Evolutionary conservation across 2,113 vertebrate genomes (phyloP).

Genomic region (Anser brachyrhynchus): DNA sequence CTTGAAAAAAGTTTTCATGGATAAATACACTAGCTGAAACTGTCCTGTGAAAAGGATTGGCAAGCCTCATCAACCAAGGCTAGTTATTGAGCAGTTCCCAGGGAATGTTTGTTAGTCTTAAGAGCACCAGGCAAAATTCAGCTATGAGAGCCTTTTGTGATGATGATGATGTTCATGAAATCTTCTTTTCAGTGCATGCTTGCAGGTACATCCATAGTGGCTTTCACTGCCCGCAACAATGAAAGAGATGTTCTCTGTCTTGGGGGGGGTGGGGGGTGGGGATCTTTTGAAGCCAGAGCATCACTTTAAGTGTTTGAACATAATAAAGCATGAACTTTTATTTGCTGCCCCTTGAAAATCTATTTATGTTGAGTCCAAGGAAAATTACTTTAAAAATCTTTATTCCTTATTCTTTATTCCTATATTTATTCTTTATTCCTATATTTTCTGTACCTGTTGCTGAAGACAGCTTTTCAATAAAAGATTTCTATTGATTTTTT

Average conservation of each 20-base stretch:
- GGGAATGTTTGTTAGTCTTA: not conserved
- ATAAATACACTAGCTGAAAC: not conserved
- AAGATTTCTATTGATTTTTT: not conserved
- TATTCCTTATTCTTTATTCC: not conserved
- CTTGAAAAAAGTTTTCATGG: not conserved
- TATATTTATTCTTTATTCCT: not conserved
- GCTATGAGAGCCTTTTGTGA: not conserved
- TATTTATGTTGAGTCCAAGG: not conserved
- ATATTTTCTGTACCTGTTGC: not conserved
- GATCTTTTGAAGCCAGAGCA: not conserved
- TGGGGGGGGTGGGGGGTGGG: not conserved
- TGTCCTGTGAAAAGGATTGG: not conserved
- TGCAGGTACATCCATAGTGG: not conserved
- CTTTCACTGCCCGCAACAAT: not conserved
- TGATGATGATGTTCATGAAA: not conserved
- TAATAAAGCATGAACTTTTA: not conserved
- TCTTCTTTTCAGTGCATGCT: not conserved
- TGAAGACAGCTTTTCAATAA: not conserved
- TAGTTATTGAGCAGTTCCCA: not conserved
- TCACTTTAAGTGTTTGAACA: not conserved
- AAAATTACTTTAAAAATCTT: not conserved
- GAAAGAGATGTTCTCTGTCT: not conserved
- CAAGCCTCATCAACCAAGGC: not conserved
- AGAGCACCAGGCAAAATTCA: not conserved
- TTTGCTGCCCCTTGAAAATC: not conserved